Evolutionary conservation across 2,888 invertebrate species (phyloP).

Genomic region (Schizaphis graminum): DNA sequence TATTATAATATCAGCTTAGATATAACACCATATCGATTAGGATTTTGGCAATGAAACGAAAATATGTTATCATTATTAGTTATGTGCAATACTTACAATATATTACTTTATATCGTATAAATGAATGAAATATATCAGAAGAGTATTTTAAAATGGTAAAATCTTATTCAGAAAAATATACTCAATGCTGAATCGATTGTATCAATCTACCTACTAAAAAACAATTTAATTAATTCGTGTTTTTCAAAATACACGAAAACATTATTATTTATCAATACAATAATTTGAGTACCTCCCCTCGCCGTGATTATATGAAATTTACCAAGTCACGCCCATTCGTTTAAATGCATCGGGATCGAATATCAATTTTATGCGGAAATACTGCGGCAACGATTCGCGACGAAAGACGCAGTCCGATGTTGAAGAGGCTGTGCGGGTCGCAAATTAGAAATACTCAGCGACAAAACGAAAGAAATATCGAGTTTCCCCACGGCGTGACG

Average conservation of each 20-base stretch:
- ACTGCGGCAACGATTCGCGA: not conserved
- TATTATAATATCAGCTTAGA: not conserved
- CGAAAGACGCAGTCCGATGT: not conserved
- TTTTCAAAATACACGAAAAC: not conserved
- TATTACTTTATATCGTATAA: not conserved
- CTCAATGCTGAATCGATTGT: not conserved
- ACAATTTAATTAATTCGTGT: not conserved
- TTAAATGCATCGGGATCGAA: not conserved
- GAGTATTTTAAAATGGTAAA: not conserved
- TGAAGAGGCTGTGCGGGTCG: not conserved
- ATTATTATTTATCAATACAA: too few species aligned
- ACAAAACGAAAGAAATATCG: not conserved
- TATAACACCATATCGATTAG: not conserved
- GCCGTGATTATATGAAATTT: not conserved
- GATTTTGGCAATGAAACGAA: not conserved
- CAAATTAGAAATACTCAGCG: not conserved
- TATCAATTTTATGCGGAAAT: not conserved
- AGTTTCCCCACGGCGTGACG: constrained; percentile 7
- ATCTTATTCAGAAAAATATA: not conserved
- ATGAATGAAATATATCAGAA: not conserved
- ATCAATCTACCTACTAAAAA: not conserved
- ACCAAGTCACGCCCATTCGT: not conserved
- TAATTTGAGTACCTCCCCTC: not conserved
- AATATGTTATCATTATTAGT: not conserved
- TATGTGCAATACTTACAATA: not conserved